These are phyloP conservation scores for Xenopus borealis DNA, from an alignment of 2,113 vertebrate genomes.

Conservation along the genomic window DNA sequence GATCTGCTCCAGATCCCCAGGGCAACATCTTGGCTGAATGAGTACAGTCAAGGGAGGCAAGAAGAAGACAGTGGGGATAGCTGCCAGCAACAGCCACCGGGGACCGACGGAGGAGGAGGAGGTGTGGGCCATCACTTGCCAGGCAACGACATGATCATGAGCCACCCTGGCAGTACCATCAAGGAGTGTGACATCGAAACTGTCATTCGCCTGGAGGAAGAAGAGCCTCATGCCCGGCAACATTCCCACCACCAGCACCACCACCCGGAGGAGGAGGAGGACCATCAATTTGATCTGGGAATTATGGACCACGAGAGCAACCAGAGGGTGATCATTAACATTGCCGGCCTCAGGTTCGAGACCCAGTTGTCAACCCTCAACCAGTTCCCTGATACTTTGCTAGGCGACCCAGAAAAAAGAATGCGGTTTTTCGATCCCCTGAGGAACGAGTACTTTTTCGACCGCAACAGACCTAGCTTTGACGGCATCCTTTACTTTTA, in stretches of 20 bases:
- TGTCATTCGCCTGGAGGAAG: conserved; percentile 37
- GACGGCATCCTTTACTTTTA: conserved; percentile 94
- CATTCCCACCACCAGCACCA: conserved; percentile 11
- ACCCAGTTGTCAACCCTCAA: conserved; percentile 88
- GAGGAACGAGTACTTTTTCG: conserved; percentile 97
- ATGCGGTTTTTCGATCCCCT: conserved; percentile 94
- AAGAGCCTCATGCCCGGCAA: conserved; percentile 31
- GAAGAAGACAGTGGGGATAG: conserved; percentile 47
- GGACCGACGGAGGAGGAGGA: conserved; percentile 48
- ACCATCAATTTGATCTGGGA: conserved; percentile 61
- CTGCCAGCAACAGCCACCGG: conserved; percentile 44
- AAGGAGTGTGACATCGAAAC: conserved; percentile 31
- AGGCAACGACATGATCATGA: conserved; percentile 12
- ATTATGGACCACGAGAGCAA: conserved; percentile 59
- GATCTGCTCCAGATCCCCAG: conserved; percentile 61
- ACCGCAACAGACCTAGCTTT: conserved; percentile 92
- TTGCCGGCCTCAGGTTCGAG: conserved; percentile 90
- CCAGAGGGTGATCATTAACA: conserved; percentile 90
- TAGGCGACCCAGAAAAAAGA: conserved; percentile 87
- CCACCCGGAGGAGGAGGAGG: conserved; percentile 30
- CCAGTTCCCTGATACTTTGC: conserved; percentile 89
- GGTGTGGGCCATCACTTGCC: conserved; percentile 28
- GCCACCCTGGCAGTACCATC: conserved; percentile 31
- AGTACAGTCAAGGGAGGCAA: conserved; percentile 51
- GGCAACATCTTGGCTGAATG: conserved; percentile 57